Conservation (phyloP, 2,113 vertebrate genomes). For the Nanorana parkeri region DNA sequence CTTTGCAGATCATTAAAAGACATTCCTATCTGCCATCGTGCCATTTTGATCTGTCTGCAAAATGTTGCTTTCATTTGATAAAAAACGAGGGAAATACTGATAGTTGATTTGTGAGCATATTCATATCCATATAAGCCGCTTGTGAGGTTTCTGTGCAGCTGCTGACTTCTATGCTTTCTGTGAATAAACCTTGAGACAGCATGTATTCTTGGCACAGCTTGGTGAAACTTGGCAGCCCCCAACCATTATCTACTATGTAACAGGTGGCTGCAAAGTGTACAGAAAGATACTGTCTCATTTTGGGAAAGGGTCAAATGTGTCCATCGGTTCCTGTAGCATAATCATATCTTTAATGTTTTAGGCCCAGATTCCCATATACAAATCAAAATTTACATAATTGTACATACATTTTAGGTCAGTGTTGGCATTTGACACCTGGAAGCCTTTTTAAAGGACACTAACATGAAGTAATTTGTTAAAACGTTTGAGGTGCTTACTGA, state of each 20-base stretch:
- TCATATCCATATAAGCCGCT: not conserved
- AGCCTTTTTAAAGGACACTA: no score
- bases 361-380: no score
- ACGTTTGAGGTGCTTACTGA: no score
- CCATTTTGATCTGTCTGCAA: not conserved
- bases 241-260: slow-evolving; percentile 37
- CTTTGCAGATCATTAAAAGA: not conserved
- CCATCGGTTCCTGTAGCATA: not conserved
- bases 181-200: slow-evolving; percentile 39
- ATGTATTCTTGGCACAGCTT: slow-evolving; percentile 40
- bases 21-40: not conserved
- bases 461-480: no score
- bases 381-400: no score
- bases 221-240: slow-evolving; percentile 31
- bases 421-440: no score
- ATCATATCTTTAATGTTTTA: no score
- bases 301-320: slow-evolving; percentile 11
- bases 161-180: slow-evolving; percentile 40
- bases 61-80: not conserved
- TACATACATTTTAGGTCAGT: no score
- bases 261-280: slow-evolving; percentile 40
- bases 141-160: slow-evolving; percentile 22
- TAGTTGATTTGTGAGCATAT: not conserved
- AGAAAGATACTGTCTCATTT: slow-evolving; percentile 3
- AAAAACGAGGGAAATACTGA: not conserved